Evolutionary conservation across 2,888 invertebrate species (phyloP), one percentile per base, ranked within the genome.

Genomic region (Pandemis cinnamomeana): DNA sequence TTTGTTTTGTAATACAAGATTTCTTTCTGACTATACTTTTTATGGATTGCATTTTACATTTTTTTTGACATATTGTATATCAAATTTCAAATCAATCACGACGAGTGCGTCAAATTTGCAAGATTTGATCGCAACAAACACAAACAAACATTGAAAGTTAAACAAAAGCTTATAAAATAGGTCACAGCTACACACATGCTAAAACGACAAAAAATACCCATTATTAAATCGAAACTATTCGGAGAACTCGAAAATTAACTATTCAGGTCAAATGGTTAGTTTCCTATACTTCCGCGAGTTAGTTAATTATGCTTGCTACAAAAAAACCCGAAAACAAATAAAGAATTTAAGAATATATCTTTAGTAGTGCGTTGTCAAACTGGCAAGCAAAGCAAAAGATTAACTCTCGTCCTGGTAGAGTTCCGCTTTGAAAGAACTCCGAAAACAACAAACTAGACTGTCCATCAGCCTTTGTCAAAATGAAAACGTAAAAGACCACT

Each of bases 181-280:
- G 51, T n/a, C 51, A 51, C n/a, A 51, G 51, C 51, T 10, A 48
- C 48, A 10, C 44, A 44, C 44, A 55, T 20, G 10, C 27, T 58
- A 5, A 11, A 58, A 58, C 27, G 27, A 13, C 20, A 48, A 46
- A 48, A 64, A 46, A 48, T 36, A 64, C 64, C 27, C n/a, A 64
- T 64, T 11, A 48, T 64, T 48, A 46, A 58, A 67, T 20, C 44
- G 55, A 20, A 20, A 58, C 55, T 4, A 46, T 60, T 62, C 72
- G 36, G 13, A 67, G 72, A 67, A 71, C 44, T 44, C n/a, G 27
- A 66, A 67, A 27, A 67, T 55, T 15, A 72, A 62, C 62, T 8
- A 55, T 63, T 62, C 53, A 68, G 72, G 72, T 72, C 67, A 68
- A 68, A 53, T 62, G 46, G 27, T 63, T 63, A 53, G 62, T 64